A percentile compares a stretch with the other conserved stretches of the same genome.
phyloP scores from a whole-genome alignment of 1,140 invertebrate genomes.

The Tachypleus tridentatus region DNA sequence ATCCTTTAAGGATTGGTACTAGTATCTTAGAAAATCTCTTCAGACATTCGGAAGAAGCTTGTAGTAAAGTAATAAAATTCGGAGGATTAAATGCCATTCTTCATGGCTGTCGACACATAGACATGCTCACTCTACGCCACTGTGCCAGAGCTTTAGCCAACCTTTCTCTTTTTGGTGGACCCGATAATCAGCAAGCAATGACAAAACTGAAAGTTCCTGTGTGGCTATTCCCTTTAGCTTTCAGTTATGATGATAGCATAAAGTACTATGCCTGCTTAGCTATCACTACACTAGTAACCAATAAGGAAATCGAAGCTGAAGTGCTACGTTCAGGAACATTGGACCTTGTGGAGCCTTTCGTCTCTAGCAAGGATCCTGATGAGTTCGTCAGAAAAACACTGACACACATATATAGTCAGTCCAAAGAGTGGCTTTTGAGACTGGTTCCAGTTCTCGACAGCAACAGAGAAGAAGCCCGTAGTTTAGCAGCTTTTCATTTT shows the following conservation, averaged over 20 bases:
- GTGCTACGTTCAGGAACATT: constrained; percentile 90
- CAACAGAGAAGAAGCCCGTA: constrained; percentile 88
- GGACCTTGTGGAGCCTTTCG: constrained; percentile 91
- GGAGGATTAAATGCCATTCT: constrained; percentile 58
- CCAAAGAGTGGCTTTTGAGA: constrained; percentile 86
- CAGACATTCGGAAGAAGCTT: constrained; percentile 92
- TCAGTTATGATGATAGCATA: constrained; percentile 89
- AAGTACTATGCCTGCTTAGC: constrained; percentile 98
- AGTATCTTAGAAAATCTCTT: constrained; percentile 94
- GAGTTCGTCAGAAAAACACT: constrained; percentile 81
- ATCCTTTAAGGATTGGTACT: constrained; percentile 77
- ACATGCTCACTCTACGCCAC: constrained; percentile 81
- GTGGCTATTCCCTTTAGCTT: constrained; percentile 96
- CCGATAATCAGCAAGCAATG: constrained; percentile 96
- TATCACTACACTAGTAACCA: constrained; percentile 89
- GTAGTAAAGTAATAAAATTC: constrained; percentile 53
- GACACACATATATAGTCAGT: constrained; percentile 89
- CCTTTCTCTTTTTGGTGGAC: constrained; percentile 87
- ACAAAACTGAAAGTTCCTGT: constrained; percentile 89
- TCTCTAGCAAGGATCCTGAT: constrained; percentile 81
- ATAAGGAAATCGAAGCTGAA: constrained; percentile 95
- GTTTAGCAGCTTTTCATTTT: constrained; percentile 96
- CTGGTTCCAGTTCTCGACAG: constrained; percentile 91
- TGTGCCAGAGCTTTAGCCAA: constrained; percentile 94
- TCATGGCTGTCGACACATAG: constrained; percentile 86